Evolutionary conservation across 2,797 vertebrate species (phyloP).

Genomic region (Muscicapa striata): DNA sequence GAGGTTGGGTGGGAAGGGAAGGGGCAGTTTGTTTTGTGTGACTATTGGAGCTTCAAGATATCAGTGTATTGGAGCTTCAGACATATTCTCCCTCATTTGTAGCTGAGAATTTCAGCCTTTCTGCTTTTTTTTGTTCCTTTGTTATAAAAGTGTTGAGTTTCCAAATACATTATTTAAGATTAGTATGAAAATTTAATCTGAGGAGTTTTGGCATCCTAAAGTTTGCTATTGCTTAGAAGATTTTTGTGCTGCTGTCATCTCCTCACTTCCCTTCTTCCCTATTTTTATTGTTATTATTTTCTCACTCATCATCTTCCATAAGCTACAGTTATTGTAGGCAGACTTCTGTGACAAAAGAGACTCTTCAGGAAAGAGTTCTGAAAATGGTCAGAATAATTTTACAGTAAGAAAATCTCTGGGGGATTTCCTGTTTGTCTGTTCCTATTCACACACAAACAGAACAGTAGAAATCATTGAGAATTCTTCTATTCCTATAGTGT

Average conservation of each 20-base stretch:
- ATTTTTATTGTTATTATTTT: conserved; percentile 53
- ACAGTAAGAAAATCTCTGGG: conserved; percentile 38
- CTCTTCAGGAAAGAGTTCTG: conserved; percentile 61
- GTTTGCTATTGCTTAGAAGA: conserved; percentile 52
- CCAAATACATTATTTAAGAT: conserved; percentile 76
- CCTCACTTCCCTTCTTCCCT: not conserved
- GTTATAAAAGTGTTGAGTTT: conserved; percentile 53
- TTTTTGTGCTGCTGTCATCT: conserved; percentile 53
- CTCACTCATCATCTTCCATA: conserved; percentile 45
- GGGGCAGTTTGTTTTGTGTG: not conserved
- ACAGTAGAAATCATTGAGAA: conserved; percentile 40
- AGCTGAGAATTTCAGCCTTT: conserved; percentile 30
- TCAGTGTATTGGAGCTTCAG: not conserved
- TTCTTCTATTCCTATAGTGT: not conserved
- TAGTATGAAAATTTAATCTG: conserved; percentile 74
- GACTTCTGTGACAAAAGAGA: conserved; percentile 55
- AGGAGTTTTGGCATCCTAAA: conserved; percentile 60
- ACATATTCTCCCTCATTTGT: conserved; percentile 51
- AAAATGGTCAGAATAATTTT: conserved; percentile 66
- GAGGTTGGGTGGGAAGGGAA: not conserved
- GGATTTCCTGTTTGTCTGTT: conserved; percentile 53
- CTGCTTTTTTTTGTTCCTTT: conserved; percentile 55
- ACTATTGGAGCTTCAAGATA: not conserved
- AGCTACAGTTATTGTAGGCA: conserved; percentile 42
- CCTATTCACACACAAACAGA: conserved; percentile 29